phyloP scores from a whole-genome alignment of 2,113 vertebrate species.

The Anhinga anhinga region DNA sequence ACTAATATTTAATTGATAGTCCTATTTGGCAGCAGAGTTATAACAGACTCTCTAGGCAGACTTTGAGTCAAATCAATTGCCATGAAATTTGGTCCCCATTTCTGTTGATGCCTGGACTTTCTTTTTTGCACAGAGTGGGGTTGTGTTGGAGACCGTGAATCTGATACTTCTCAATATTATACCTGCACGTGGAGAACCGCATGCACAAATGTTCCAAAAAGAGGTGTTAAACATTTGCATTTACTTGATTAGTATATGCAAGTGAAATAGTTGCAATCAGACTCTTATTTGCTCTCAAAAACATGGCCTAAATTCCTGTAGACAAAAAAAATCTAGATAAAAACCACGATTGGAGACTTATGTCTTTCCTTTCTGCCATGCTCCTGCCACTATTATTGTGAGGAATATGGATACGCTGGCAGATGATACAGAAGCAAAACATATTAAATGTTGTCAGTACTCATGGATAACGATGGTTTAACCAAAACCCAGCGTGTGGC shows the following conservation, averaged over 20 bases:
- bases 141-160: background rate
- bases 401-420: background rate
- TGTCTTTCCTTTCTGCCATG: background rate
- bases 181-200: background rate
- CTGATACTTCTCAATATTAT: background rate
- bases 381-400: accelerated
- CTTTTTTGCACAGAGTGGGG: background rate
- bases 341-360: background rate
- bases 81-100: background rate
- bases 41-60: background rate
- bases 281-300: background rate
- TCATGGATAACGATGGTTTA: background rate
- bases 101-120: background rate
- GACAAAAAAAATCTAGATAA: background rate
- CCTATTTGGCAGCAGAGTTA: background rate
- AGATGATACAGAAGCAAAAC: background rate
- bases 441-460: background rate
- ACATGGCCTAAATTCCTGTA: background rate
- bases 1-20: background rate
- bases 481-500: background rate
- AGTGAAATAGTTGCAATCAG: background rate
- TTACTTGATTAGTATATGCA: background rate
- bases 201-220: background rate
- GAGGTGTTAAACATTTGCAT: background rate
- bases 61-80: background rate